Conservation (phyloP, 2,113 vertebrate species). For the Hypocryptadius cinnamomeus region DNA sequence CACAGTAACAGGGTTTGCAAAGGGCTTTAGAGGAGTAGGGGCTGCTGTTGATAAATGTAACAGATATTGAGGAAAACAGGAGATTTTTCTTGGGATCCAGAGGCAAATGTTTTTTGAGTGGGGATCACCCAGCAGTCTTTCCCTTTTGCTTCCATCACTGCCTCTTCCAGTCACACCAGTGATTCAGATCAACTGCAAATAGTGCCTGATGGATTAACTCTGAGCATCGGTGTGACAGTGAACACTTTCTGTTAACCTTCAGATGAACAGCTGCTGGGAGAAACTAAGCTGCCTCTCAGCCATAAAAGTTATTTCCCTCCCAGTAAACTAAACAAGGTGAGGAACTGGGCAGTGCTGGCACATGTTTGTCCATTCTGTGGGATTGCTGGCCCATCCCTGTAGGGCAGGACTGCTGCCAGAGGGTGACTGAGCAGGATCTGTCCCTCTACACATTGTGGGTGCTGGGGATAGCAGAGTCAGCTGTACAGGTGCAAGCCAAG, state of each 20-base stretch:
- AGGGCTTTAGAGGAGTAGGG: neutral
- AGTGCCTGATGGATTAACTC: neutral
- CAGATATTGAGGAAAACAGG: neutral
- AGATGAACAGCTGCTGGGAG: neutral
- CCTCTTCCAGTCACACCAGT: neutral
- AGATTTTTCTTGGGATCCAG: neutral
- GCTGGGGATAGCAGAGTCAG: neutral
- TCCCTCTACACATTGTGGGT: neutral
- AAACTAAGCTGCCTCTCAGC: neutral
- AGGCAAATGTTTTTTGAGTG: neutral
- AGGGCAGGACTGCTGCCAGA: neutral
- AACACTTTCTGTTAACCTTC: neutral
- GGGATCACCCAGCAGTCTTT: neutral
- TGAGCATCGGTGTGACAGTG: neutral
- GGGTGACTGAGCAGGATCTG: neutral
- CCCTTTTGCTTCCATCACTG: neutral
- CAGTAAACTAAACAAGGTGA: neutral
- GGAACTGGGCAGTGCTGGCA: neutral
- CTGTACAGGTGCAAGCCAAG: neutral
- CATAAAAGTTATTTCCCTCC: neutral
- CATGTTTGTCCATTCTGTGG: neutral
- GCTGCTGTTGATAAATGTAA: neutral
- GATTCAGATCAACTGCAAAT: neutral
- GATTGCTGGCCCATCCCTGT: neutral
- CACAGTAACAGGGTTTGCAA: neutral